phyloP scores from a whole-genome alignment of 2,888 invertebrate genomes.

The Amphipoea lucens region DNA sequence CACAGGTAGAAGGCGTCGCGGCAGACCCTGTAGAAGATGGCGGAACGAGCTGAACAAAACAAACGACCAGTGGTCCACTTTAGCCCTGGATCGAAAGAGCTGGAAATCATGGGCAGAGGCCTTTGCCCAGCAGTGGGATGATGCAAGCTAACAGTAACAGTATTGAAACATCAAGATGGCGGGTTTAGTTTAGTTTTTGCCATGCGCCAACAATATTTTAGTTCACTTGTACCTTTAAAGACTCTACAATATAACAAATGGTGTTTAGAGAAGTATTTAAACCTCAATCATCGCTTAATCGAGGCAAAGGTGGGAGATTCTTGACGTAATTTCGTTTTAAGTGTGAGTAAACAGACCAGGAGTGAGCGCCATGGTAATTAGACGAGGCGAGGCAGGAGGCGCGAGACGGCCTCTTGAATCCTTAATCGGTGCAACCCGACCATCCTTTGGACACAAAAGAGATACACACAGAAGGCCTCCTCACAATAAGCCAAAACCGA shows the following conservation, averaged over 20 bases:
- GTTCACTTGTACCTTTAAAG: not conserved
- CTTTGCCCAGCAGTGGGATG: too few relatives aligned
- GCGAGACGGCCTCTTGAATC: slow-evolving; percentile 79
- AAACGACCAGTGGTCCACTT: too few relatives aligned
- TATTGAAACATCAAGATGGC: not conserved
- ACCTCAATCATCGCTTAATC: slow-evolving; percentile 34
- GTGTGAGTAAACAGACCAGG: slow-evolving; percentile 81
- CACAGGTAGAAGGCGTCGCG: too few relatives aligned
- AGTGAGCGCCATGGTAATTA: slow-evolving; percentile 83
- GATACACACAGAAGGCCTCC: not conserved
- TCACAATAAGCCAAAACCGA: not conserved
- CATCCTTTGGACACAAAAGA: slow-evolving; percentile 40
- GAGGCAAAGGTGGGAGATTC: slow-evolving; percentile 66
- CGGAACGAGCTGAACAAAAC: too few relatives aligned
- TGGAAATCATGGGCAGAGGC: too few relatives aligned
- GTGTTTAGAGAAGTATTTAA: slow-evolving; percentile 22
- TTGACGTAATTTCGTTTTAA: slow-evolving; percentile 77
- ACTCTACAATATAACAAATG: not conserved
- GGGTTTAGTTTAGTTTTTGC: not conserved
- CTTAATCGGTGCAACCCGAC: slow-evolving; percentile 80
- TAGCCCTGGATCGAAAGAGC: too few relatives aligned
- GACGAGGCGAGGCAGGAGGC: slow-evolving; percentile 67
- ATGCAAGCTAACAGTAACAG: too few relatives aligned
- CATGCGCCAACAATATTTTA: not conserved
- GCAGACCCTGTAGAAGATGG: too few relatives aligned